Percentiles rank a stretch among this genome's conserved stretches.
phyloP scores from a whole-genome alignment of 2,113 vertebrate genomes.

The Gasterosteus aculeatus region DNA sequence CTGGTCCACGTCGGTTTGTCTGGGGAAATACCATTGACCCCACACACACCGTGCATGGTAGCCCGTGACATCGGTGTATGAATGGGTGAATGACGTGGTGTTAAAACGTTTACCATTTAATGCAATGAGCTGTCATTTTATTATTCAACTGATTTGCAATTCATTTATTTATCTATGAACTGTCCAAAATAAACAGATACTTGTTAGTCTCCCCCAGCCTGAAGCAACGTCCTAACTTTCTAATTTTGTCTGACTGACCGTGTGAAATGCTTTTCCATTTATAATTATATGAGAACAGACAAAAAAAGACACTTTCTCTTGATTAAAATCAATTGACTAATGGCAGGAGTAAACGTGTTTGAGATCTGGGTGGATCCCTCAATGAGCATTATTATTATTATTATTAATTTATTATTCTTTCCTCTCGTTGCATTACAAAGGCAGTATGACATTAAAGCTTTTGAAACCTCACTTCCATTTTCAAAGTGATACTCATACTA shows the following conservation, averaged over 20 bases:
- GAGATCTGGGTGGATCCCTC: background rate
- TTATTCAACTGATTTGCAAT: background rate
- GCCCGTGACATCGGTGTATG: background rate
- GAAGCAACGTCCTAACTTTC: background rate
- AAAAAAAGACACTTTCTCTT: background rate
- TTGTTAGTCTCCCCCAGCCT: background rate
- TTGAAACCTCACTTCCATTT: background rate
- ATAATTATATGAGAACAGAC: background rate
- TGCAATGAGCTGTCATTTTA: background rate
- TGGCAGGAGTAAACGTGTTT: background rate
- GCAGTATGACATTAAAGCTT: background rate
- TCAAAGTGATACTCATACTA: background rate
- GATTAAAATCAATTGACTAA: background rate
- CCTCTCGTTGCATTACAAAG: background rate
- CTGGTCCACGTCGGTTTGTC: background rate
- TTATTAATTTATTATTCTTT: background rate
- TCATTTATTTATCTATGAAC: background rate
- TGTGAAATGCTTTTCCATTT: background rate
- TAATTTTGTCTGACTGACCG: background rate
- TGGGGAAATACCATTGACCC: background rate
- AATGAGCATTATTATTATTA: background rate
- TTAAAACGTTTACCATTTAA: background rate
- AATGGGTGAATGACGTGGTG: background rate
- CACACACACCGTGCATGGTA: background rate
- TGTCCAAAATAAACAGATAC: background rate